phyloP scores from a whole-genome alignment of 1,140 invertebrate genomes.

The Battus philenor region DNA sequence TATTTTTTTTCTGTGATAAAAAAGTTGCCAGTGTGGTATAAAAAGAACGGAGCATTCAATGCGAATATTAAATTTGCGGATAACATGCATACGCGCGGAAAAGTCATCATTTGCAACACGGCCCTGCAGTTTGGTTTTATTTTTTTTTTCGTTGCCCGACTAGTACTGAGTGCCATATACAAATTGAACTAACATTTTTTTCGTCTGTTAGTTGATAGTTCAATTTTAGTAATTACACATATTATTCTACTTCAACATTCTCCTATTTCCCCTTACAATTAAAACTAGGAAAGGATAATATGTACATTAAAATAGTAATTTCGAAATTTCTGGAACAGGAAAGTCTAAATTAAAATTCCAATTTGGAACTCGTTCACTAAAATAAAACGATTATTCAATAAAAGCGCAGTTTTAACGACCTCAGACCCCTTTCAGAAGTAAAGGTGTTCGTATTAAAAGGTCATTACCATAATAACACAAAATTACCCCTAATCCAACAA shows the following conservation, averaged over 20 bases:
- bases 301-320: too few species aligned
- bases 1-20: slow-evolving; percentile 3
- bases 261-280: too few species aligned
- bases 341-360: too few species aligned
- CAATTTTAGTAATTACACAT: background rate
- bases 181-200: slow-evolving; percentile 10
- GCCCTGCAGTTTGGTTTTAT: background rate
- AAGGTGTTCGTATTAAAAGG: slow-evolving; percentile 37
- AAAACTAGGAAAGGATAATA: too few species aligned
- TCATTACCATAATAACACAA: slow-evolving; percentile 28
- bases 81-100: slow-evolving; percentile 10
- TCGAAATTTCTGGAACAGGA: too few species aligned
- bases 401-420: slow-evolving; percentile 15
- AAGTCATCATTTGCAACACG: slow-evolving; percentile 15
- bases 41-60: slow-evolving; percentile 5
- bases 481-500: slow-evolving; percentile 26
- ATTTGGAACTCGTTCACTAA: too few species aligned
- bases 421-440: slow-evolving; percentile 11
- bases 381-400: slow-evolving; percentile 20
- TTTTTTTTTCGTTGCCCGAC: slow-evolving; percentile 4
- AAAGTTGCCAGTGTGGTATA: slow-evolving; percentile 7
- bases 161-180: slow-evolving; percentile 1
- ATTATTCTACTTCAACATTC: background rate
- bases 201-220: background rate
- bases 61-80: slow-evolving; percentile 16